These are phyloP conservation scores for Lomographa bimaculata DNA, from an alignment of 2,888 invertebrate genomes.

Conservation along the genomic window DNA sequence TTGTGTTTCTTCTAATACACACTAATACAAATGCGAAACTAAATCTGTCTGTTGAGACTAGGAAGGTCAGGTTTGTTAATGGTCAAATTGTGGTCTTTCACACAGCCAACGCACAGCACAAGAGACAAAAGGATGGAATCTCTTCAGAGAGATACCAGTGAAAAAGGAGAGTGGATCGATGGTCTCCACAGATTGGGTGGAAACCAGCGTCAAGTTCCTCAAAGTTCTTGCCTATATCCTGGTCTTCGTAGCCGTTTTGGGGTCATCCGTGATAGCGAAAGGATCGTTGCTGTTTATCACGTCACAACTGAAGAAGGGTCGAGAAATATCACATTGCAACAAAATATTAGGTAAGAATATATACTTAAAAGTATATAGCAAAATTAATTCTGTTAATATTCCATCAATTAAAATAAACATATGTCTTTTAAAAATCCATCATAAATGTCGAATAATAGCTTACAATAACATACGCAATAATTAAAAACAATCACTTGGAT, in stretches of 20 bases:
- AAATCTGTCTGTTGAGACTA: too few relatives aligned
- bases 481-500: too few relatives aligned
- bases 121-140: slow-evolving; percentile 89
- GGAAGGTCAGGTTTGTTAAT: background rate
- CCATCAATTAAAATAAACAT: too few relatives aligned
- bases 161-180: slow-evolving; percentile 87
- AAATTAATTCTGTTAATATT: too few relatives aligned
- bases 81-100: too few relatives aligned
- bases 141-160: slow-evolving; percentile 89
- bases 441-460: too few relatives aligned
- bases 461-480: too few relatives aligned
- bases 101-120: slow-evolving; percentile 78
- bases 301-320: slow-evolving; percentile 85
- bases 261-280: slow-evolving; percentile 88
- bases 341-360: slow-evolving; percentile 58
- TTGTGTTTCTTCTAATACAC: too few relatives aligned
- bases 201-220: slow-evolving; percentile 83
- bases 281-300: slow-evolving; percentile 88
- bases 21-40: too few relatives aligned
- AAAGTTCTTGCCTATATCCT: slow-evolving; percentile 88
- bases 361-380: too few relatives aligned
- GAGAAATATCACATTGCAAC: slow-evolving; percentile 84
- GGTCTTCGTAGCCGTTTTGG: slow-evolving; percentile 86
- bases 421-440: too few relatives aligned
- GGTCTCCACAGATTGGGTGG: slow-evolving; percentile 85